A percentile compares a stretch with the other conserved stretches of the same genome.
phyloP scores from a whole-genome alignment of 2,888 invertebrate species.

The Andrena camellia region DNA sequence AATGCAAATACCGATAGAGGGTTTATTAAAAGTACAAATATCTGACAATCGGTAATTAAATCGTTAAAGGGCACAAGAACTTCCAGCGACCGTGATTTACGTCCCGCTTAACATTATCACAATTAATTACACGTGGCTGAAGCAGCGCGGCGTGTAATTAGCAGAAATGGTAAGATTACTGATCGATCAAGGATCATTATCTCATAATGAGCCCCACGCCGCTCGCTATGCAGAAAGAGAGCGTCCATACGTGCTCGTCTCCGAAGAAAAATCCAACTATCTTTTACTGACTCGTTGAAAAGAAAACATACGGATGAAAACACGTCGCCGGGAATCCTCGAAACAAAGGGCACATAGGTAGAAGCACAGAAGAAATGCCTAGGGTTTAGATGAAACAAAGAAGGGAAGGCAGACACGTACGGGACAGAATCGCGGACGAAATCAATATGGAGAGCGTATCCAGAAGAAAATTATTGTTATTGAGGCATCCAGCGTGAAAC shows the following conservation, averaged over 20 bases:
- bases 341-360: too few relatives aligned
- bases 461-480: conserved; percentile 66
- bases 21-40: conserved; percentile 20
- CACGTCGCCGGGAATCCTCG: conserved; percentile 1
- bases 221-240: background rate
- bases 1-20: conserved; percentile 10
- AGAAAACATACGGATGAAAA: background rate
- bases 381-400: background rate
- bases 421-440: conserved; percentile 38
- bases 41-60: conserved; percentile 26
- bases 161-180: conserved; percentile 26
- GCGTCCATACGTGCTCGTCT: background rate
- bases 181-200: conserved; percentile 47
- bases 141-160: conserved; percentile 38
- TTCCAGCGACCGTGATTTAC: conserved; percentile 22
- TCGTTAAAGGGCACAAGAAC: conserved; percentile 13
- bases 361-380: background rate
- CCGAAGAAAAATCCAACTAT: background rate
- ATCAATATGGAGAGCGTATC: conserved; percentile 66
- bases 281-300: background rate
- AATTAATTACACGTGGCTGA: conserved; percentile 42
- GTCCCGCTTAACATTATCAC: conserved; percentile 31
- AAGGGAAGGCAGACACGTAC: conserved; percentile 14
- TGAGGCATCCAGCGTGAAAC: conserved; percentile 54
- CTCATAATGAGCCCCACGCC: conserved; percentile 2